Evolutionary conservation across 2,797 vertebrate genomes (phyloP).

Genomic region (Kryptolebias ocellatus): DNA sequence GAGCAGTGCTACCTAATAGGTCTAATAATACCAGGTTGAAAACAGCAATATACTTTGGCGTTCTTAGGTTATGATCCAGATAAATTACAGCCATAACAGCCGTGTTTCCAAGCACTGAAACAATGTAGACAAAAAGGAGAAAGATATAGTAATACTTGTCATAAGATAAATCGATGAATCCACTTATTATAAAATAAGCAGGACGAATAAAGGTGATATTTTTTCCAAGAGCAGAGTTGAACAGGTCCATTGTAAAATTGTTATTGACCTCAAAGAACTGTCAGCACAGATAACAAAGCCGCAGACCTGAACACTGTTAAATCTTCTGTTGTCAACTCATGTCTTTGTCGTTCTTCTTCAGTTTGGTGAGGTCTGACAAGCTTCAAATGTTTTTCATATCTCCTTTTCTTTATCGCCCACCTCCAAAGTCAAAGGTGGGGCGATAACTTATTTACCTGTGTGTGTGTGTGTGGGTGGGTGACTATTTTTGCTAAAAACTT

Average conservation of each 20-base stretch:
- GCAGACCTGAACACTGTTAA: not conserved
- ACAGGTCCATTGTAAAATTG: slow-evolving; percentile 35
- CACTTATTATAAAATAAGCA: slow-evolving; percentile 53
- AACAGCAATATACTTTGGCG: no score
- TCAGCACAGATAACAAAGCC: not conserved
- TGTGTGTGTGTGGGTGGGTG: no score
- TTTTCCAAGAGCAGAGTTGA: slow-evolving; percentile 53
- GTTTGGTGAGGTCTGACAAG: no score
- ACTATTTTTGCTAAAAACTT: no score
- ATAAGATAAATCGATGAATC: slow-evolving; percentile 46
- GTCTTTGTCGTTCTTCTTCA: no score
- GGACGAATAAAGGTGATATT: slow-evolving; percentile 64
- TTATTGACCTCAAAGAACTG: not conserved
- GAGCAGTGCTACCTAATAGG: slow-evolving; percentile 39
- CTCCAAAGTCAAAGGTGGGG: no score
- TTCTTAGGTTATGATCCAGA: no score
- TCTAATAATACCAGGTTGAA: slow-evolving; percentile 59
- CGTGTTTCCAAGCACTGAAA: not conserved
- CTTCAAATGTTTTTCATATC: no score
- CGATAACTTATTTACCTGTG: no score
- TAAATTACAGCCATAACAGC: no score
- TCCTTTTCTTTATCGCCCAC: no score
- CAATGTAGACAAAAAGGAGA: slow-evolving; percentile 48
- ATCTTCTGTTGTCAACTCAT: no score
- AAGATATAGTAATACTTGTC: slow-evolving; percentile 55